Evolutionary conservation across 2,113 vertebrate genomes (phyloP), one percentile per base, ranked within the genome.

Genomic region (Choloepus hoffmanni): DNA sequence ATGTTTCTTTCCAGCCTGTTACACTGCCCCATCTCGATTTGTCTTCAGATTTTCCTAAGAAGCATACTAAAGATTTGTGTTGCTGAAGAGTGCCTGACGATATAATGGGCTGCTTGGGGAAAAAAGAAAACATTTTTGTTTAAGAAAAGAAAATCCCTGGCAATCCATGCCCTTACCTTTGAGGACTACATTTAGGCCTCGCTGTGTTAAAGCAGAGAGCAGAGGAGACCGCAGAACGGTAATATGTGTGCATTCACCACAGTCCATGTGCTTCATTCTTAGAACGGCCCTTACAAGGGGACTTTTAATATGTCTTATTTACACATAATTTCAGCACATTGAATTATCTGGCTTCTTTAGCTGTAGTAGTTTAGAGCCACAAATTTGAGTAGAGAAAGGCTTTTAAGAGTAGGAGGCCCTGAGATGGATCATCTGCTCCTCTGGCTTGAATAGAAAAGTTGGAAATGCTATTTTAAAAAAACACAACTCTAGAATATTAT

Each of bases 201-300:
- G 15, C 28, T 30, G 18, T 53, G 55, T 4, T 43, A 5, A 30
- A 85, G 86, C n/a, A 5, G 12, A 26, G 77, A 26, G n/a, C 11
- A 21, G 16, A 40, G 11, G 70, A 40, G 45, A 60, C 63, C 18
- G 0, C 4, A 10, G 53, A 11, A 58, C 33, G n/a, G 78, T 28
- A 33, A 1, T 36, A 19, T 24, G 33, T 28, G 65, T 18, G 50
- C 3, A 0, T 30, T 10, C 8, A 7, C 53, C 21, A 11, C 21
- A 13, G 10, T 11, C 36, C 55, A 1, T 9, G 13, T 7, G 6
- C 62, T 36, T 45, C 28, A 4, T 79, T 16, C 28, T 0, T 0
- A 36, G 26, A 63, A 45, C 21, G 28, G 43, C 50, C 23, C 36
- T 88, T 16, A 0, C 4, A 15, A 14, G 6, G 15, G 30, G 16